Conservation (phyloP, 2,797 vertebrate species). For the Discoglossus pictus region DNA sequence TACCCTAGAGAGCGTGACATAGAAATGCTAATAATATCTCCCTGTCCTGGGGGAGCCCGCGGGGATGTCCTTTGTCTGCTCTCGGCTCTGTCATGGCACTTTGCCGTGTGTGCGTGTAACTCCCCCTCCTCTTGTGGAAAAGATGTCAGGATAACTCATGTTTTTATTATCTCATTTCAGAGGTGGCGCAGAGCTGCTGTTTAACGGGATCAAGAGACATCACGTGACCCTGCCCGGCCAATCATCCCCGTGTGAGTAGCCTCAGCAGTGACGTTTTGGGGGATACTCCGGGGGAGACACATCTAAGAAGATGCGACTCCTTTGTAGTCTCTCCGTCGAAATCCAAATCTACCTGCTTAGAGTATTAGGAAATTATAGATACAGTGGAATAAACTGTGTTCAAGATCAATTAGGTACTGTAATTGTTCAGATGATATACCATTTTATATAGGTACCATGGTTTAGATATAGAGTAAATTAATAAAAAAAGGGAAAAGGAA, state of each 20-base stretch:
- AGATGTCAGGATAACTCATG: slow-evolving; percentile 46
- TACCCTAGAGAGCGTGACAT: slow-evolving; percentile 45
- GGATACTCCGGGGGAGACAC: background rate
- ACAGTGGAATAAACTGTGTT: too few relatives aligned
- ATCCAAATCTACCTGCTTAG: too few relatives aligned
- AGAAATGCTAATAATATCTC: slow-evolving; percentile 41
- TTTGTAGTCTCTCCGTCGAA: too few relatives aligned
- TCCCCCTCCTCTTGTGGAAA: slow-evolving; percentile 16
- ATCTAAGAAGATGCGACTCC: too few relatives aligned
- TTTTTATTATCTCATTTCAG: slow-evolving; percentile 69
- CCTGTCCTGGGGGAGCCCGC: slow-evolving; percentile 30
- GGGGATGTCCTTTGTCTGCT: slow-evolving; percentile 46
- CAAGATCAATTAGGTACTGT: too few relatives aligned
- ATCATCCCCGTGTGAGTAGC: slow-evolving; percentile 89
- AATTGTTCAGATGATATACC: too few relatives aligned
- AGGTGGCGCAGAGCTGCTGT: slow-evolving; percentile 92
- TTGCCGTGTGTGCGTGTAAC: slow-evolving; percentile 2
- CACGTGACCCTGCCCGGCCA: slow-evolving; percentile 85
- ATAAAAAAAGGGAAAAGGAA: too few relatives aligned
- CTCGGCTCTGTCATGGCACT: slow-evolving; percentile 15
- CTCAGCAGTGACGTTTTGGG: background rate
- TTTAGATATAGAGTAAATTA: too few relatives aligned
- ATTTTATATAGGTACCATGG: too few relatives aligned
- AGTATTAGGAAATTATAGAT: too few relatives aligned
- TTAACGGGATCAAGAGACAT: slow-evolving; percentile 87